phyloP scores from a whole-genome alignment of 2,888 invertebrate genomes.

The Drosophila yooni region DNA sequence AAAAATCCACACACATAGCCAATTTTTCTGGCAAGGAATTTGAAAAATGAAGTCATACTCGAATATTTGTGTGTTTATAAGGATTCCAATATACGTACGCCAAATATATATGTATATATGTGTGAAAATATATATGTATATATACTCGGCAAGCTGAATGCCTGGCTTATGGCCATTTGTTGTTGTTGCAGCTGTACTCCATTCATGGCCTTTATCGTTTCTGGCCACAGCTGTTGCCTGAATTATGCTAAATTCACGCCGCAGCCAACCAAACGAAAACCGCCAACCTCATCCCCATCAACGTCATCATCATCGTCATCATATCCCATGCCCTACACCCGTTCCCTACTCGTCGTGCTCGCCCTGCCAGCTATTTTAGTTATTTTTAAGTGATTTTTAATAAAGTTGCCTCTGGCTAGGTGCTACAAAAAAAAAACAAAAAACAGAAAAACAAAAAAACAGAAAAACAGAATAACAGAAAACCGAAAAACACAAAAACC shows the following conservation, averaged over 20 bases:
- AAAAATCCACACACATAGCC: slow-evolving; percentile 2
- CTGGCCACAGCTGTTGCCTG: slow-evolving; percentile 80
- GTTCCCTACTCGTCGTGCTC: slow-evolving; percentile 23
- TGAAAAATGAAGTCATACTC: slow-evolving; percentile 75
- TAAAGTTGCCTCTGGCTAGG: slow-evolving; percentile 64
- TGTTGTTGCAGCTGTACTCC: slow-evolving; percentile 57
- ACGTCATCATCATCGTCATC: slow-evolving; percentile 22
- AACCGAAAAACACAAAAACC: background rate
- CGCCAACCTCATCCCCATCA: slow-evolving; percentile 31
- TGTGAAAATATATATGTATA: slow-evolving; percentile 50
- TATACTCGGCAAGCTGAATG: slow-evolving; percentile 17
- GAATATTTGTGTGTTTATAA: slow-evolving; percentile 75
- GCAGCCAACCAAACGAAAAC: slow-evolving; percentile 48
- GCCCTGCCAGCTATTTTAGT: slow-evolving; percentile 67
- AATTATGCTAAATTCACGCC: slow-evolving; percentile 77
- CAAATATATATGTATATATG: background rate
- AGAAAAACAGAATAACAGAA: background rate
- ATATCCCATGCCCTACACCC: background rate
- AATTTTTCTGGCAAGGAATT: slow-evolving; percentile 46
- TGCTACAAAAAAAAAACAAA: slow-evolving; percentile 13
- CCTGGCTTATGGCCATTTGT: slow-evolving; percentile 55
- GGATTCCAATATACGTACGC: slow-evolving; percentile 52
- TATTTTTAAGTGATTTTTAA: slow-evolving; percentile 81
- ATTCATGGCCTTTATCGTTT: slow-evolving; percentile 80
- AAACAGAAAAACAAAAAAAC: slow-evolving; percentile 1